Evolutionary conservation across 2,113 vertebrate genomes (phyloP), one percentile per base, ranked within the genome.

Genomic region (Meriones unguiculatus): DNA sequence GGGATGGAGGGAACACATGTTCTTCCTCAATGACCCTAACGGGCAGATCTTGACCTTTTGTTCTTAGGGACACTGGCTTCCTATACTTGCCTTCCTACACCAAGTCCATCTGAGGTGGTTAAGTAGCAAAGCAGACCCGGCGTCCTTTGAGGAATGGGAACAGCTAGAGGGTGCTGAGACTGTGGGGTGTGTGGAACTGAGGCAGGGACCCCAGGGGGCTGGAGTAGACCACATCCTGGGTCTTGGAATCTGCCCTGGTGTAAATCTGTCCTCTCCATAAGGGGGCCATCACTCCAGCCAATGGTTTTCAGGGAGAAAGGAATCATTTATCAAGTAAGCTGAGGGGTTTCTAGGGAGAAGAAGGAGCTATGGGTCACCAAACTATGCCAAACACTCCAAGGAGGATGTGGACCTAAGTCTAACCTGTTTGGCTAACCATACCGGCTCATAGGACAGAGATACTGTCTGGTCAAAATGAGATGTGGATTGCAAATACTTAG

Each of bases 41-140:
- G 46, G 70, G 54, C 9, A 24, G 59, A 18, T 18, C 32, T 50
- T 41, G 24, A 57, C 22, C 25, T 0, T 5, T 11, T 14, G 8
- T 73, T 25, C 41, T 70, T 24, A 24, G 1, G 2, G 52, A 30
- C 5, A 73, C 72, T 73, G 72, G 3, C 18, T 73, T 24, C 72
- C n/a, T 2, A 41, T 10, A 38, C n/a, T 35, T 72, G 25, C 30
- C 30, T 25, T 84, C 35, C 35, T 1, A 30, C 0, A 0, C 7
- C 11, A 35, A 38, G 30, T 24, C 13, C 32, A 11, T 72, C 38
- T 62, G 50, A 64, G 13, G 87, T n/a, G 12, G 17, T 28, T 25
- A 2, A 52, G 62, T 4, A 62, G 64, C 54, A 59, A 73, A 46
- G 9, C 4, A 28, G n/a, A 50, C 35, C 18, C 24, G 15, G n/a